Evolutionary conservation across 2,113 vertebrate genomes (phyloP), one percentile per base, ranked within the genome.

Genomic region (Rhizomys pruinosus): DNA sequence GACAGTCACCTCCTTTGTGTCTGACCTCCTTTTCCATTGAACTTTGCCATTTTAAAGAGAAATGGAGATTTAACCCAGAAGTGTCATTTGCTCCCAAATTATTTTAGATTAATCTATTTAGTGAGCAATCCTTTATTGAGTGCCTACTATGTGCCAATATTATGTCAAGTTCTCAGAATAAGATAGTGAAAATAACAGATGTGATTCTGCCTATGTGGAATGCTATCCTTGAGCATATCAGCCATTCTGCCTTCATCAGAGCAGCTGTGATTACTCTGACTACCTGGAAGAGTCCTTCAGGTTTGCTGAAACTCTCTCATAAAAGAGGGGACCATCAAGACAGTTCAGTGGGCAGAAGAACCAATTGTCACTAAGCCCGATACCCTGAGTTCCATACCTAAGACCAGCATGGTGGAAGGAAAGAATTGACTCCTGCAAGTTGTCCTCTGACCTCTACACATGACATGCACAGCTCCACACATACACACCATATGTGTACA

Each of bases 91-190:
- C 29, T 80, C 27, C 29, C 63, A 69, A 68, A 44, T 57, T 25
- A 77, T 73, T 37, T 37, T n/a, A 69, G 44, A 71, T 76, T 61
- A 72, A 77, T 72, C n/a, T 76, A 55, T 74, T 89, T 89, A 63
- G 68, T 55, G 74, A 90, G 63, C 42, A 69, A 84, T 52, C 20
- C 68, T 59, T 76, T 88, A 94, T 77, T 94, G 71, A 92, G 55
- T 9, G 81, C 68, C 5, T 84, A 66, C 10, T 84, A 66, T 68
- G 9, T 85, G 39, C 55, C 77, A 84, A 22, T 20, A 77, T 3
- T 80, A 73, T 71, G 63, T 27, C 42, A 80, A 6, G 7, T 72
- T n/a, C 61, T 81, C 42, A 44, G 34, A 81, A 72, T 78, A 19
- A 64, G 57, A 22, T 37, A 84, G 23, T 80, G 44, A 73, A 27